Base-by-base conservation (phyloP, 2,888 invertebrate genomes). In the Lycaena phlaeas region DNA sequence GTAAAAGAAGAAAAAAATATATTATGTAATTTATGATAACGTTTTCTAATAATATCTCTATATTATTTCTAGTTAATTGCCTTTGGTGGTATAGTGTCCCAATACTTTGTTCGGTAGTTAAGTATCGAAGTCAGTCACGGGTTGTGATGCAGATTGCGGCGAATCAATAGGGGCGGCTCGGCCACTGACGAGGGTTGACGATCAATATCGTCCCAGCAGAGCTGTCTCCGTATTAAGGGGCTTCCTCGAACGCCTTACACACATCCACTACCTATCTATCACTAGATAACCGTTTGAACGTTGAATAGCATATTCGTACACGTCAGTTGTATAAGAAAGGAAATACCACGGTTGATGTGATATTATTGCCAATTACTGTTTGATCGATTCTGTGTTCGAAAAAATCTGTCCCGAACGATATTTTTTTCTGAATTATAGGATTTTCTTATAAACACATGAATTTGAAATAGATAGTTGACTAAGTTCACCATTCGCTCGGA, bases 131-230 rank as follows among this genome's bases (percentile, higher is more conserved):
- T 71, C 75, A 67, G 67, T 68, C 73, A 68, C 74, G 72, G 70
- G 79, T 72, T 79, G 79, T 82, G 81, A 82, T 79, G 82, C 78
- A 84, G 82, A 82, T 84, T 84, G 82, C 79, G 79, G 78, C 75
- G 76, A 84, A 84, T 84, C 82, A 84, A 84, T 84, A 84, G 76
- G 69, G 62, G 74, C 71, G 77, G 68, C 76, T 71, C 77, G 78
- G 66, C 70, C 77, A 72, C 79, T 81, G 82, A 81, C 82, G 76
- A 63, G 68, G 79, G 78, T 79, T 81, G 81, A 81, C 82, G 81
- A 82, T 82, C 82, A 75, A 84, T 82, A 82, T 68, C 72, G 74
- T 73, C 78, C 79, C 78, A 72, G 66, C 68, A 78, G 76, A 73
- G 78, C 78, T 74, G 81, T 78, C 82, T 81, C 82, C 73, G 79